Conservation (phyloP, 35 echinoderm and acorn worm species). For the Patiria miniata region DNA sequence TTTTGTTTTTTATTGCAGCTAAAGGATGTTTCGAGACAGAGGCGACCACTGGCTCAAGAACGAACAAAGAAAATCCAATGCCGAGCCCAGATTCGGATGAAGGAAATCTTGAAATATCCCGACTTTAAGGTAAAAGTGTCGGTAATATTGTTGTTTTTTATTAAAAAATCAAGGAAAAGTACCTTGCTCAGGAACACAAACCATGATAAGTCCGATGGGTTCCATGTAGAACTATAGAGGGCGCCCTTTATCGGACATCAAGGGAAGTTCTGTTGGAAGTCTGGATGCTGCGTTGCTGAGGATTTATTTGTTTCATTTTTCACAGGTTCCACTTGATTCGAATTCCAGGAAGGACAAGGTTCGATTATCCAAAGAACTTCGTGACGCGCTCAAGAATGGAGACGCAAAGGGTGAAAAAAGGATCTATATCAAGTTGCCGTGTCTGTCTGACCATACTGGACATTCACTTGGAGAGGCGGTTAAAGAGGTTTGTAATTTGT, state of each 20-base stretch:
- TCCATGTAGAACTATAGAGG: too few species aligned
- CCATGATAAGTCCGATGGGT: too few species aligned
- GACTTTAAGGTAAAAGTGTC: background rate
- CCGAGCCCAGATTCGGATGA: slow-evolving; percentile 6
- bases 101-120: slow-evolving; percentile 13
- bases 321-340: background rate
- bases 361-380: background rate
- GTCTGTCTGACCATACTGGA: background rate
- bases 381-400: slow-evolving; percentile 1
- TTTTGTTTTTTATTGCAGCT: background rate
- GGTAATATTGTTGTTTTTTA: too few species aligned
- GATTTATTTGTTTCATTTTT: background rate
- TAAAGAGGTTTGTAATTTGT: background rate
- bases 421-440: background rate
- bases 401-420: background rate
- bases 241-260: too few species aligned
- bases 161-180: too few species aligned
- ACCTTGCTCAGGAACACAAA: too few species aligned
- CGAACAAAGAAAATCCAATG: slow-evolving; percentile 16
- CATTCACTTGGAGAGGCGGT: slow-evolving; percentile 6
- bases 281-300: too few species aligned
- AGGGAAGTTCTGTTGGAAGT: too few species aligned
- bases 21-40: background rate
- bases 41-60: slow-evolving; percentile 9
- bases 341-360: background rate